Evolutionary conservation across 2,113 vertebrate genomes (phyloP), one percentile per base, ranked within the genome.

Genomic region (Callionymus lyra): DNA sequence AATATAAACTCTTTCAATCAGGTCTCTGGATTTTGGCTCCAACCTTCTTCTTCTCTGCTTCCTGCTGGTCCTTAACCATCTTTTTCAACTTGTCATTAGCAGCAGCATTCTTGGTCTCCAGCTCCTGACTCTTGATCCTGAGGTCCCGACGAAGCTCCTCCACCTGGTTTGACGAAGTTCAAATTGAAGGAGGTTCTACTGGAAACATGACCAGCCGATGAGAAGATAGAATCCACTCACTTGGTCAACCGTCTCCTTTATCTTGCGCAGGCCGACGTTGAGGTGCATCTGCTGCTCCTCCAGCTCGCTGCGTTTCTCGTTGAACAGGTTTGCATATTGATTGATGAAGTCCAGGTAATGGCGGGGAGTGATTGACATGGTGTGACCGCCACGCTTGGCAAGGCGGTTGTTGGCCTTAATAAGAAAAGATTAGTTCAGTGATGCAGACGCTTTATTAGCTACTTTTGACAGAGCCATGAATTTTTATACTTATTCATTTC

Each of bases 341-440:
- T 98, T 97, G 77, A 99, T 99, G 75, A 99, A 99, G 78, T 99
- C 96, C 55, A 99, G 79, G 66, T 99, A 99, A 80, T 99, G 96
- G 16, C 96, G 94, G 1, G 96, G 96, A 2, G 96, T 99, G 76
- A 99, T 93, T 38, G 96, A 90, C 94, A 97, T 94, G 0, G 92
- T 98, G 72, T 94, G 88, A 44, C 94, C 92, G 0, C 94, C 94
- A 32, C 96, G 87, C 63, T 99, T 99, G 1, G 91, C 93, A 19
- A 99, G 75, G 16, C 93, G 90, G 50, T 92, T 91, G 9, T 99
- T 99, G 1, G 94, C 95, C 95, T 99, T 70, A 33, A 27, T 38
- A 16, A n/a, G n/a, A n/a, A n/a, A n/a, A n/a, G n/a, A n/a, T n/a
- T n/a, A n/a, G n/a, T n/a, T n/a, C n/a, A n/a, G n/a, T n/a, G n/a